Evolutionary conservation across 2,797 vertebrate species (phyloP).

Genomic region (Trachurus trachurus): DNA sequence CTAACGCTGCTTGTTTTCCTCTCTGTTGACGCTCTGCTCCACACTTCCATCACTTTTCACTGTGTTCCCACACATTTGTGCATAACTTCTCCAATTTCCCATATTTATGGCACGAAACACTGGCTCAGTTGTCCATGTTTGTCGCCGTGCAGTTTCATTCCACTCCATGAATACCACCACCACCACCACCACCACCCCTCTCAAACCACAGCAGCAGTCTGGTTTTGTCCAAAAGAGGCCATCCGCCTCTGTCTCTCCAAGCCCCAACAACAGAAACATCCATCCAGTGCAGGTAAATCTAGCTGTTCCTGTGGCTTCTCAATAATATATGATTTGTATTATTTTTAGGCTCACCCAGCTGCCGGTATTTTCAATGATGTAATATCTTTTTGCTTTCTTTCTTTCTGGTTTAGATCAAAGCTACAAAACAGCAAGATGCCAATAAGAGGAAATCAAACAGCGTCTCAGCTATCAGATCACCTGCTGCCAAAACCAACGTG

Average conservation of each 20-base stretch:
- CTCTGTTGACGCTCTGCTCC: constrained; percentile 24
- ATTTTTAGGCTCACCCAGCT: constrained; percentile 1
- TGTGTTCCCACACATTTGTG: constrained; percentile 24
- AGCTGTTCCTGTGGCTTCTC: neutral
- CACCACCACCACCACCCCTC: constrained; percentile 51
- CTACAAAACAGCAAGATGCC: constrained; percentile 56
- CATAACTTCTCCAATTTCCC: constrained; percentile 27
- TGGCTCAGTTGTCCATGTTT: constrained; percentile 94
- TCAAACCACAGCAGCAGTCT: constrained; percentile 62
- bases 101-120: constrained; percentile 42
- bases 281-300: constrained; percentile 69
- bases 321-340: neutral
- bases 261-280: constrained; percentile 58
- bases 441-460: constrained; percentile 73
- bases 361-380: neutral
- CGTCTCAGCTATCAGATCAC: constrained; percentile 30
- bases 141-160: constrained; percentile 98
- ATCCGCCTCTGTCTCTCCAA: constrained; percentile 53
- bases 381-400: neutral
- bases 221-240: constrained; percentile 48
- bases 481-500: constrained; percentile 65
- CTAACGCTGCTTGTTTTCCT: constrained; percentile 81
- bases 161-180: constrained; percentile 88
- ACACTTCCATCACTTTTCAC: constrained; percentile 41
- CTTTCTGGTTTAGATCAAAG: constrained; percentile 72